phyloP scores from a whole-genome alignment of 1,140 invertebrate species.

The Nasonia vitripennis region DNA sequence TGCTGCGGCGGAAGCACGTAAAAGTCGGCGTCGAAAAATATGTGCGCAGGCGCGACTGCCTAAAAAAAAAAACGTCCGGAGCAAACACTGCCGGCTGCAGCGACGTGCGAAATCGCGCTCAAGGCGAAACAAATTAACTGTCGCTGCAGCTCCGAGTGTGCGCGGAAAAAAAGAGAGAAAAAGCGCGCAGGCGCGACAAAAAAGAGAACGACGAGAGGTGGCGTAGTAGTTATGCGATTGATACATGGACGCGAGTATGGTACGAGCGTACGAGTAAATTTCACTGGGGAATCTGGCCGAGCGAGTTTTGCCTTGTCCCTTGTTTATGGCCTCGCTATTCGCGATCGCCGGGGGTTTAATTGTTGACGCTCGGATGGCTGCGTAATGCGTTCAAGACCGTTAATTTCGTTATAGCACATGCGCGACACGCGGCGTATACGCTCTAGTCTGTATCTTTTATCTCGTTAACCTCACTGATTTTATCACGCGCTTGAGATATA shows the following conservation, averaged over 20 bases:
- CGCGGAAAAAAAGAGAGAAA: no score
- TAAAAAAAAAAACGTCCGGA: not conserved
- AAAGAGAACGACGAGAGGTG: not conserved
- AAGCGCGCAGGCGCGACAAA: not conserved
- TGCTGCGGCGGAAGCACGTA: not conserved
- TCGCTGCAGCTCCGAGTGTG: not conserved
- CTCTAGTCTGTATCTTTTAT: not conserved
- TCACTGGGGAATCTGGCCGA: not conserved
- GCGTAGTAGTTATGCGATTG: conserved; percentile 9
- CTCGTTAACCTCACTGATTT: not conserved
- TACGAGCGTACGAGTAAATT: conserved; percentile 13
- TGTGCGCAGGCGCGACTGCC: not conserved
- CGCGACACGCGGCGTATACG: not conserved
- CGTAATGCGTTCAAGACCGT: not conserved
- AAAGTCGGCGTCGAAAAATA: not conserved
- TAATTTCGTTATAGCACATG: not conserved
- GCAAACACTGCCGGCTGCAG: conserved; percentile 8
- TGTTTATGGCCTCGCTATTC: not conserved
- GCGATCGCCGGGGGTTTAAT: not conserved
- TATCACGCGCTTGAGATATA: not conserved
- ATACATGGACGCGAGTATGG: not conserved
- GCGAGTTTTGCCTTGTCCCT: not conserved
- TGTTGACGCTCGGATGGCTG: not conserved
- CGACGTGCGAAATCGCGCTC: not conserved
- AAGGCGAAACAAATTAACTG: conserved; percentile 44